Evolutionary conservation across 2,888 invertebrate species (phyloP), one percentile per base, ranked within the genome.

Genomic region (Acanthacorydalis orientalis): DNA sequence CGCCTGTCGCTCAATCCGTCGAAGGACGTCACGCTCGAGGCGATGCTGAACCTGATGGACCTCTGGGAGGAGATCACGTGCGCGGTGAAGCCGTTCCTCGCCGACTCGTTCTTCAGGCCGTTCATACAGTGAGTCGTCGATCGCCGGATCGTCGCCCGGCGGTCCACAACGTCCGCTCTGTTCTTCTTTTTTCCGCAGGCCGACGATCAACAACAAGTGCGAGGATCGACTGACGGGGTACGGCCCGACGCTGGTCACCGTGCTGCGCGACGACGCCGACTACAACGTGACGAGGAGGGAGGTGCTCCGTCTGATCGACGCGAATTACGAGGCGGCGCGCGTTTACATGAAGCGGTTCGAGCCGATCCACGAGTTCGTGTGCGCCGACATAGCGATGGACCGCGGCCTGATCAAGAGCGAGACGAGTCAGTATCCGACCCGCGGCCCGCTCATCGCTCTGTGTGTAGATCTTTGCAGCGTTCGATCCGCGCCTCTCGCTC

Each of bases 131-230:
- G 60, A 58, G 62, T 53, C 49, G 43, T 44, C 37, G 8, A 4
- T 43, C 31, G 2, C n/a, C n/a, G n/a, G n/a, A n/a, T n/a, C n/a
- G n/a, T n/a, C n/a, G n/a, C n/a, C n/a, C n/a, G n/a, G n/a, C n/a
- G n/a, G n/a, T n/a, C n/a, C n/a, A n/a, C 4, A 42, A 42, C n/a
- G n/a, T 8, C 9, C 23, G 23, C 6, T n/a, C 6, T 23, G 23
- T 23, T 23, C 23, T n/a, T n/a, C 39, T 7, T 38, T 12, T 42
- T 47, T 45, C 60, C 63, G 43, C 55, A 82, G 83, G 49, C 90
- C 90, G 0, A 76, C 82, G 14, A 83, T 91, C 51, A 87, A 89
- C 73, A 83, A 81, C 14, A 83, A 85, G 57, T 75, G 79, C 57
- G 84, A 88, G 54, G 81, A 84, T 40, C 75, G 83, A 60, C 75